phyloP scores from a whole-genome alignment of 2,113 vertebrate species.

The Anseranas semipalmata region DNA sequence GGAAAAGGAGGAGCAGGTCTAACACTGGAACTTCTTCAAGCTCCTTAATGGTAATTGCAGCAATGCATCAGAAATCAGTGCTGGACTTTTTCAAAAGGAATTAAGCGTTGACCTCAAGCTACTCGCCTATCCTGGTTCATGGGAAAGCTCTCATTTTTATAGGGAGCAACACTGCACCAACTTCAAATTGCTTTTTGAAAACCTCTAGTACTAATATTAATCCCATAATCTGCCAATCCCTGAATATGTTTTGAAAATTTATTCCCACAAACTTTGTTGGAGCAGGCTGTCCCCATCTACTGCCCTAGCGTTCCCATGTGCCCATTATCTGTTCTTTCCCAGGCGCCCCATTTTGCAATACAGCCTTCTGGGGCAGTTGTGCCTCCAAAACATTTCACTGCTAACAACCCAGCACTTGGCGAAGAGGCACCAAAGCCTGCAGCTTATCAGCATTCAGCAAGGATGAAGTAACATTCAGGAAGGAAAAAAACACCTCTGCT shows the following conservation, averaged over 20 bases:
- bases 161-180: background rate
- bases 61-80: fast-evolving
- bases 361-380: background rate
- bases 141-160: background rate
- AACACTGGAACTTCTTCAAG: background rate
- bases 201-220: background rate
- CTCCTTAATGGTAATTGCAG: background rate
- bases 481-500: background rate
- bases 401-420: fast-evolving
- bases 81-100: background rate
- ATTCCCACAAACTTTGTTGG: background rate
- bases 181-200: background rate
- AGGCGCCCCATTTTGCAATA: background rate
- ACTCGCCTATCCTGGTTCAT: background rate
- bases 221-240: background rate
- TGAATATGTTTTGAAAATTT: background rate
- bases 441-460: background rate
- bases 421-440: background rate
- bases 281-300: background rate
- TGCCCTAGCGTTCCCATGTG: background rate
- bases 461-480: background rate
- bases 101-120: background rate
- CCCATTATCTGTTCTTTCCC: fast-evolving
- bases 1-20: background rate
- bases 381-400: background rate